Evolutionary conservation across 2,113 vertebrate genomes (phyloP).

Genomic region (Hippopotamus amphibius): DNA sequence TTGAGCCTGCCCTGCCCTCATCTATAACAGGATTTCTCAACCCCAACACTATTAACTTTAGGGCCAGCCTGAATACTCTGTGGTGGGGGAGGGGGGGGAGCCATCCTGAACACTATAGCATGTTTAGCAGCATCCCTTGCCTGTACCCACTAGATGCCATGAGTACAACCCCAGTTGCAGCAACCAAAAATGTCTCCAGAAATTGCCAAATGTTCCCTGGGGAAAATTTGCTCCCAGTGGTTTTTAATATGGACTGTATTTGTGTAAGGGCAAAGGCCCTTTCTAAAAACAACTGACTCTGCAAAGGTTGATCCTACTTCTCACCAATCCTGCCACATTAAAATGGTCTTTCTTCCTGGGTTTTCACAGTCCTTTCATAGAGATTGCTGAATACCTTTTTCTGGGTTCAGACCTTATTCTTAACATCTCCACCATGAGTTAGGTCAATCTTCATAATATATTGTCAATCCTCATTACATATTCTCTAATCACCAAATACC

Average conservation of each 20-base stretch:
- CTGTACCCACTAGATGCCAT: too few relatives aligned
- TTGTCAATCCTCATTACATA: background rate
- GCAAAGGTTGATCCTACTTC: background rate
- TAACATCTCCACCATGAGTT: background rate
- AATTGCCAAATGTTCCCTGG: background rate
- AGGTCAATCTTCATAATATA: background rate
- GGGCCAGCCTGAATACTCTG: background rate
- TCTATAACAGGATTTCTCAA: background rate
- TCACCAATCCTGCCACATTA: background rate
- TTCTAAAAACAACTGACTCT: slow-evolving; percentile 23
- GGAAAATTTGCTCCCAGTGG: background rate
- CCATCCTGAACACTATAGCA: too few relatives aligned
- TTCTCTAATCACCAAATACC: background rate
- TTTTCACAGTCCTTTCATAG: background rate
- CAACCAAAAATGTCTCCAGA: background rate
- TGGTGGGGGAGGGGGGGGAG: too few relatives aligned
- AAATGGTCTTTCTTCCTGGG: background rate
- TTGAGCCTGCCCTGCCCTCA: background rate
- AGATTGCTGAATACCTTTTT: background rate
- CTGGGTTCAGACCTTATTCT: background rate
- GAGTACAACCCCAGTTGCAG: background rate
- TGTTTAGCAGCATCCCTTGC: background rate
- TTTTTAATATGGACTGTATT: background rate
- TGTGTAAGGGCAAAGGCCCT: background rate
- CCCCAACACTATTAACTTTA: too few relatives aligned